Percentiles rank a stretch among this genome's conserved stretches.
These are phyloP conservation scores for Protodeltote pygarga DNA, from an alignment of 2,888 invertebrate species.

Conservation along the genomic window DNA sequence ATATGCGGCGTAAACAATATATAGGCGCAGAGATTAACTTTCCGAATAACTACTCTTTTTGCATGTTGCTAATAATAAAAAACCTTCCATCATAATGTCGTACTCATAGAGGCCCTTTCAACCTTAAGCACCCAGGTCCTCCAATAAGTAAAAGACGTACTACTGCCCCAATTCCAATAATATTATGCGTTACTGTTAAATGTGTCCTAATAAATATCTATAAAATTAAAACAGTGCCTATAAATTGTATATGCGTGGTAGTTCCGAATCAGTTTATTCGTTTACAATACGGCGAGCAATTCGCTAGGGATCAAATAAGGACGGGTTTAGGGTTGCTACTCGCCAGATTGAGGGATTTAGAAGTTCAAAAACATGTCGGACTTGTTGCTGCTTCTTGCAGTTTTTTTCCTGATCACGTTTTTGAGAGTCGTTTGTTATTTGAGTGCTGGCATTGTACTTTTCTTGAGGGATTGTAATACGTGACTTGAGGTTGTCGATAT, in stretches of 20 bases:
- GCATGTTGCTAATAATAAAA: no score
- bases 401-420: slow-evolving; percentile 10
- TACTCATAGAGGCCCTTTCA: no score
- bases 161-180: not conserved
- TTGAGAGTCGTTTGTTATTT: not conserved
- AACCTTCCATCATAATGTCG: no score
- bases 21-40: no score
- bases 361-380: slow-evolving; percentile 11
- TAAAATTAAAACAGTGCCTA: slow-evolving; percentile 16
- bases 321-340: slow-evolving; percentile 34
- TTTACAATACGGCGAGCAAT: slow-evolving; percentile 50
- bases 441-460: no score
- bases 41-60: no score
- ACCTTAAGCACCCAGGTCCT: no score
- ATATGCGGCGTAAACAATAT: no score
- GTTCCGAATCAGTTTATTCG: slow-evolving; percentile 52
- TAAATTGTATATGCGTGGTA: slow-evolving; percentile 38
- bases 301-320: slow-evolving; percentile 42
- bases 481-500: no score
- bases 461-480: no score
- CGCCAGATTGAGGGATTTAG: not conserved
- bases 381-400: slow-evolving; percentile 31
- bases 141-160: no score
- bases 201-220: slow-evolving; percentile 8
- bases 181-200: slow-evolving; percentile 5